These are phyloP conservation scores for Micrasema minimum DNA, from an alignment of 1,140 invertebrate genomes.

Conservation along the genomic window DNA sequence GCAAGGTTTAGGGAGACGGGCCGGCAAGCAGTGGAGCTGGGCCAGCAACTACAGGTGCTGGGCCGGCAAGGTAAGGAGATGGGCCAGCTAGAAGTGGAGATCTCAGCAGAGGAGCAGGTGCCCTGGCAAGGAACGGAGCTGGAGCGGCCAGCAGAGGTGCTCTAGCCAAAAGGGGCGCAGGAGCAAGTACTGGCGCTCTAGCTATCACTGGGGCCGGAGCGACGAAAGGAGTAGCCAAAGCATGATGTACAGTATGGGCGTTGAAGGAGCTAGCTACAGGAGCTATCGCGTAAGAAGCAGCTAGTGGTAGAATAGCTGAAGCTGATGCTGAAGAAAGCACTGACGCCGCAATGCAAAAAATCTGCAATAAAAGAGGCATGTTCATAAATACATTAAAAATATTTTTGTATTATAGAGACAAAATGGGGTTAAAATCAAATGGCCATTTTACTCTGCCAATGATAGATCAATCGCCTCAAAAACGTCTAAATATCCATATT, in stretches of 20 bases:
- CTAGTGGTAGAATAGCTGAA: slow-evolving; percentile 56
- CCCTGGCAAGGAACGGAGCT: slow-evolving; percentile 44
- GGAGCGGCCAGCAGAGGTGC: slow-evolving; percentile 41
- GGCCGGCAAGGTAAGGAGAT: slow-evolving; percentile 46
- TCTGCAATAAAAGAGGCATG: slow-evolving; percentile 50
- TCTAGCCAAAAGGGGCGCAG: slow-evolving; percentile 24
- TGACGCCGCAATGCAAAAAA: slow-evolving; percentile 55
- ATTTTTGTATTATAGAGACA: too few relatives aligned
- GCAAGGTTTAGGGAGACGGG: slow-evolving; percentile 27
- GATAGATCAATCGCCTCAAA: too few relatives aligned
- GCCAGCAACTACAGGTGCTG: slow-evolving; percentile 55
- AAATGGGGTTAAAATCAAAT: too few relatives aligned
- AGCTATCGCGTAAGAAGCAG: slow-evolving; percentile 55
- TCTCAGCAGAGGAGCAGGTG: slow-evolving; percentile 65
- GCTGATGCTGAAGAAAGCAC: slow-evolving; percentile 54
- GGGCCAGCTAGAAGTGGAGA: slow-evolving; percentile 59
- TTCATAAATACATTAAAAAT: neutral
- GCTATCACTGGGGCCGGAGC: slow-evolving; percentile 44
- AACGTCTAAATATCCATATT: too few relatives aligned
- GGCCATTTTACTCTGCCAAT: too few relatives aligned
- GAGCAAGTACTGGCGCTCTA: slow-evolving; percentile 47
- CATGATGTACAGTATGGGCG: slow-evolving; percentile 70
- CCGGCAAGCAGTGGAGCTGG: slow-evolving; percentile 50
- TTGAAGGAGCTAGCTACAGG: slow-evolving; percentile 71
- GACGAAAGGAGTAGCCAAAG: slow-evolving; percentile 64